Evolutionary conservation across 1,140 invertebrate genomes (phyloP), one percentile per base, ranked within the genome.

Genomic region (Stegodyphus dumicola): DNA sequence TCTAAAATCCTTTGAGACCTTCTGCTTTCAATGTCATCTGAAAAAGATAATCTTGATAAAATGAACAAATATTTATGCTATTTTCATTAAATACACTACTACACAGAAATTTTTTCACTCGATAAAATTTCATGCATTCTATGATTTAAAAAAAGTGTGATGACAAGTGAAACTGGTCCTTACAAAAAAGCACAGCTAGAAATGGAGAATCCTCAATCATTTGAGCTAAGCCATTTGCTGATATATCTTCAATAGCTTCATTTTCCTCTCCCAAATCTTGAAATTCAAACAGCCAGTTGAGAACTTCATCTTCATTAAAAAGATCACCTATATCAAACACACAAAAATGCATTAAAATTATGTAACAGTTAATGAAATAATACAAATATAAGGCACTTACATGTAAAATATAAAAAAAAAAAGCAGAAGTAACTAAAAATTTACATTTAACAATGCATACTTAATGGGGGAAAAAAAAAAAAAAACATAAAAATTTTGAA

Each of bases 191-290:
- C 17, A 89, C 89, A 54, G 88, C 89, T 17, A 89, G 76, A 90
- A 96, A 95, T 89, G 97, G 96, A 69, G 97, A 95, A 89, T 96
- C 97, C 88, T 94, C 94, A 88, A 98, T 97, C 11, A 98, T 92
- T 11, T 96, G 96, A 85, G 95, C 93, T 66, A 89, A 71, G 17
- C 75, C 75, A 52, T 86, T 87, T 5, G 94, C 93, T 0, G 95
- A 96, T 13, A 98, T 96, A 90, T 97, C 96, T 92, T 98, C 96
- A 88, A 98, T 98, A 74, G 96, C 94, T 90, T 97, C 96, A 89
- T 96, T 79, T 77, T 89, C 96, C 90, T 97, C 96, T 3, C 96
- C 96, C 11, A 85, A 66, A 75, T 89, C 88, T 86, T 88, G 79
- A 76, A 89, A 89, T 60, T 89, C 88, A 52, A 88, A 74, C 7